Evolutionary conservation across 1,140 invertebrate species (phyloP).

Genomic region (Goniozus legneri): DNA sequence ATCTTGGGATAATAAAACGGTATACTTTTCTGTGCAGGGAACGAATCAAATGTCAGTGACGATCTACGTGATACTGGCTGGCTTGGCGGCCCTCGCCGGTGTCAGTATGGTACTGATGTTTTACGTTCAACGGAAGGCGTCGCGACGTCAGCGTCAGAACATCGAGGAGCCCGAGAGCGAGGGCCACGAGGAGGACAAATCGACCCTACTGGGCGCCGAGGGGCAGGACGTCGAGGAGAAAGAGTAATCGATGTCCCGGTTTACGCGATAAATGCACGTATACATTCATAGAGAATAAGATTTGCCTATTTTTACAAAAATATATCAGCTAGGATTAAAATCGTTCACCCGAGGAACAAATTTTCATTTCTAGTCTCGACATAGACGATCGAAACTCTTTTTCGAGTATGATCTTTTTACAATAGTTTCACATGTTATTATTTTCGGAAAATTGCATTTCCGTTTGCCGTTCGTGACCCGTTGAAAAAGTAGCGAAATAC

Average conservation of each 20-base stretch:
- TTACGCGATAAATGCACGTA: neutral
- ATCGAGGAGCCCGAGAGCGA: constrained; percentile 33
- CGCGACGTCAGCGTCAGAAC: constrained; percentile 22
- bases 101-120: constrained; percentile 21
- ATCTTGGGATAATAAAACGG: neutral
- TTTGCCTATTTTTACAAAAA: constrained; percentile 29
- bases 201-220: constrained; percentile 35
- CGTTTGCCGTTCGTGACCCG: too few species aligned
- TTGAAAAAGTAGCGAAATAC: too few species aligned
- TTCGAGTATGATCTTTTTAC: too few species aligned
- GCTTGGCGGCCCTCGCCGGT: constrained; percentile 12
- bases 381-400: too few species aligned
- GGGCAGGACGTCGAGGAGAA: constrained; percentile 32
- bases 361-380: too few species aligned
- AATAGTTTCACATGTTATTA: too few species aligned
- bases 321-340: constrained; percentile 15
- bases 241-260: constrained; percentile 24
- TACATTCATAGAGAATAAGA: constrained; percentile 19
- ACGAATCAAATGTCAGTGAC: constrained; percentile 17
- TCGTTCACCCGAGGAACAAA: too few species aligned
- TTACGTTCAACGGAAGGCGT: constrained; percentile 27
- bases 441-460: too few species aligned
- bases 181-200: constrained; percentile 34
- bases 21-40: constrained; percentile 10
- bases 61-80: constrained; percentile 17